A percentile compares a stretch with the other conserved stretches of the same genome.
Evolutionary conservation across 2,797 vertebrate genomes (phyloP).

Genomic region (Spondyliosoma cantharus): DNA sequence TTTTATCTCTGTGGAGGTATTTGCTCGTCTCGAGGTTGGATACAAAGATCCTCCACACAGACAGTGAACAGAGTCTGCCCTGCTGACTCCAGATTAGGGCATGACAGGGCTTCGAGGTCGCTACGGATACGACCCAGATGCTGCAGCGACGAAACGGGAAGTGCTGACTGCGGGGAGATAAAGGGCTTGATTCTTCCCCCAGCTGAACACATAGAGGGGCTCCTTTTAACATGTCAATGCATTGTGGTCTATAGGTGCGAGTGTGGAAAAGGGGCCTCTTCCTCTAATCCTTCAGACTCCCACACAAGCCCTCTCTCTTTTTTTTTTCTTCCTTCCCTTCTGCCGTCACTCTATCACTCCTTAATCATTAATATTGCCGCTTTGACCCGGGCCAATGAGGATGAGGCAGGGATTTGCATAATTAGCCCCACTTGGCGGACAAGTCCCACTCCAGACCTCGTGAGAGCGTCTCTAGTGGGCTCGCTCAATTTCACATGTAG

Average conservation of each 20-base stretch:
- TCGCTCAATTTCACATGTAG: conserved; percentile 62
- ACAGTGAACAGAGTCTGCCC: conserved; percentile 32
- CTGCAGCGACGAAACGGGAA: conserved; percentile 73
- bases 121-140: conserved; percentile 69
- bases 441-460: conserved; percentile 76
- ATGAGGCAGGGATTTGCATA: conserved; percentile 78
- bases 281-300: conserved; percentile 45
- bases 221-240: background rate
- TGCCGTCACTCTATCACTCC: conserved; percentile 59
- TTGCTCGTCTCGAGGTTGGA: conserved; percentile 46
- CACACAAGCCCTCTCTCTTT: conserved; percentile 13
- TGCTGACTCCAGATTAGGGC: conserved; percentile 67
- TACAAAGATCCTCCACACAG: conserved; percentile 43
- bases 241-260: background rate
- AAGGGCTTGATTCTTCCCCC: conserved; percentile 72
- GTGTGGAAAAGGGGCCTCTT: conserved; percentile 6
- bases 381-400: conserved; percentile 74
- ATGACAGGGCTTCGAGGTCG: conserved; percentile 68
- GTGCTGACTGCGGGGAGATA: conserved; percentile 73
- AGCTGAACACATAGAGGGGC: conserved; percentile 60
- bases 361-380: conserved; percentile 75
- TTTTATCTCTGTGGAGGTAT: conserved; percentile 47
- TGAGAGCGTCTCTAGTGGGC: conserved; percentile 71
- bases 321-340: conserved; percentile 8
- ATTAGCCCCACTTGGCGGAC: conserved; percentile 77